Conservation (phyloP, 2,113 vertebrate genomes). For the Microtus richardsoni region DNA sequence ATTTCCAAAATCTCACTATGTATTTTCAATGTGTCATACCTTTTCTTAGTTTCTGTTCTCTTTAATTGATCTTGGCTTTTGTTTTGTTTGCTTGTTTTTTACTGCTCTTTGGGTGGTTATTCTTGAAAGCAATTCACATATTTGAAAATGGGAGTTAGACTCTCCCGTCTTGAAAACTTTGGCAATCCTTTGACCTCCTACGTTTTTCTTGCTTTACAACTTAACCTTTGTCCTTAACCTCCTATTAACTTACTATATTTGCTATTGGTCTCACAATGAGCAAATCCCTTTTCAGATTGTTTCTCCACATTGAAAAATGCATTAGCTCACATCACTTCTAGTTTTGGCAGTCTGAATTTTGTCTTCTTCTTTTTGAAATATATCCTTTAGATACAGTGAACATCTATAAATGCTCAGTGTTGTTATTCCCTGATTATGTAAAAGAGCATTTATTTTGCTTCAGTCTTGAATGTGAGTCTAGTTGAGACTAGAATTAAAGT, state of each 20-base stretch:
- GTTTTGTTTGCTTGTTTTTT: background rate
- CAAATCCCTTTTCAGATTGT: constrained; percentile 30
- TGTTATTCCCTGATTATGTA: constrained; percentile 17
- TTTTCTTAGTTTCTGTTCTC: constrained; percentile 36
- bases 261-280: constrained; percentile 1
- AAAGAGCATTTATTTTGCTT: constrained; percentile 45
- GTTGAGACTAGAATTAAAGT: background rate
- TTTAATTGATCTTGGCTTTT: background rate
- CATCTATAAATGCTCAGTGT: background rate
- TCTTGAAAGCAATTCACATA: background rate
- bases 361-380: constrained; percentile 40
- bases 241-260: background rate
- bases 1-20: constrained; percentile 36
- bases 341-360: constrained; percentile 13
- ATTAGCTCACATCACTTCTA: background rate
- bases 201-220: constrained; percentile 30
- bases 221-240: background rate
- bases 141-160: constrained; percentile 4
- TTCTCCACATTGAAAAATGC: background rate
- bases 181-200: background rate
- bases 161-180: background rate
- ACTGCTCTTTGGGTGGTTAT: background rate
- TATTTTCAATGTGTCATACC: constrained; percentile 34
- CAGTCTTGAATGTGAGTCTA: constrained; percentile 13
- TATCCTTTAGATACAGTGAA: background rate